Evolutionary conservation across 2,113 vertebrate genomes (phyloP).

Genomic region (Malurus melanocephalus): DNA sequence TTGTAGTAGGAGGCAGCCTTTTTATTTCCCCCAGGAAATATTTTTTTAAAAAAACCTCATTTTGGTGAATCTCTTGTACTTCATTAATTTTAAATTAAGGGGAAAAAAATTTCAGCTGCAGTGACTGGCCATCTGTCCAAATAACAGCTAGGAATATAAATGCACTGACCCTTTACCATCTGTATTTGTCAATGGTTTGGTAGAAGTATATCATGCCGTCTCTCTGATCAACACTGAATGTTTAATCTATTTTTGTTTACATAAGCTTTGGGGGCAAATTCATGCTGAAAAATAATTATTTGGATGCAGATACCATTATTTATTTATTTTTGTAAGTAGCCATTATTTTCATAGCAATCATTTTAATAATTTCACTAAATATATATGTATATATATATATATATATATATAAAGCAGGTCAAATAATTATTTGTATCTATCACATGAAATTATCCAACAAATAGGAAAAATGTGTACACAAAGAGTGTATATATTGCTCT

Average conservation of each 20-base stretch:
- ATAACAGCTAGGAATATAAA: conserved; percentile 22
- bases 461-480: not conserved
- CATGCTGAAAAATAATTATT: conserved; percentile 14
- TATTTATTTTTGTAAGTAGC: not conserved
- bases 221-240: not conserved
- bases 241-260: conserved; percentile 26
- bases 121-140: conserved; percentile 49
- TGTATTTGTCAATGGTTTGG: conserved; percentile 33
- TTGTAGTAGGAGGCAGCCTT: not conserved
- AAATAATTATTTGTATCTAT: not conserved
- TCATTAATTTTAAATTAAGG: conserved; percentile 50
- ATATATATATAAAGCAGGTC: not conserved
- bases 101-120: not conserved
- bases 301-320: not conserved
- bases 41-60: not conserved
- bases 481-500: not conserved
- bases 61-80: conserved; percentile 20
- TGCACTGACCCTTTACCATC: conserved; percentile 11
- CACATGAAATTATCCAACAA: not conserved
- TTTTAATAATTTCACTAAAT: not conserved
- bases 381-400: not conserved
- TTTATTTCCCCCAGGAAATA: conserved; percentile 12
- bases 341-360: not conserved
- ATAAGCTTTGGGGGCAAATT: not conserved
- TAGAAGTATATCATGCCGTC: not conserved